phyloP scores from a whole-genome alignment of 2,888 invertebrate genomes.

The Eristalinus aeneus region DNA sequence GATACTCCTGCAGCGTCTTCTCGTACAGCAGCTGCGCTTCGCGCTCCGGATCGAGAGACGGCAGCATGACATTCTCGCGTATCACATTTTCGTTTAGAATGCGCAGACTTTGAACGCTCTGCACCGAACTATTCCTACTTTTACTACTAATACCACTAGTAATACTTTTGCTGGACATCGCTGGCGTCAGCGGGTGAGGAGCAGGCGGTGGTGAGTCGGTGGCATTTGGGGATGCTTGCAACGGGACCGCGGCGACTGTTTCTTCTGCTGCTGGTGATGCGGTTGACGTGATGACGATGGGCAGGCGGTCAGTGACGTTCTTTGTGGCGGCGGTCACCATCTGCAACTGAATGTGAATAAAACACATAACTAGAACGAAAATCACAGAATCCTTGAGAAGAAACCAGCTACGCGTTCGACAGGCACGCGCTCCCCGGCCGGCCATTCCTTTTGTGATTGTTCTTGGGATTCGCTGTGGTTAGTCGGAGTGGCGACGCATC shows the following conservation, averaged over 20 bases:
- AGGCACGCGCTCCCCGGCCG: constrained; percentile 74
- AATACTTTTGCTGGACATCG: constrained; percentile 59
- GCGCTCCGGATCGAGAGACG: constrained; percentile 78
- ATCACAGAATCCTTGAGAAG: constrained; percentile 75
- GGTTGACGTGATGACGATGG: background rate
- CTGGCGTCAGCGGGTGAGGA: background rate
- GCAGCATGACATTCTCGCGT: constrained; percentile 79
- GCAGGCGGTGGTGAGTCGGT: background rate
- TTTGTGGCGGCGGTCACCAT: constrained; percentile 50
- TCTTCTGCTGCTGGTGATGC: constrained; percentile 2
- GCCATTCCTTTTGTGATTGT: constrained; percentile 73
- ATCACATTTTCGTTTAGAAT: constrained; percentile 72
- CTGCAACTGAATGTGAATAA: constrained; percentile 65
- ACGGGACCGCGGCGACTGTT: constrained; percentile 52
- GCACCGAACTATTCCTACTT: constrained; percentile 46
- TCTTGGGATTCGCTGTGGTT: background rate
- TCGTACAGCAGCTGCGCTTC: constrained; percentile 80
- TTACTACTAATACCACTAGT: constrained; percentile 57
- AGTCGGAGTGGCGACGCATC: constrained; percentile 42
- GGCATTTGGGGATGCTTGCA: constrained; percentile 1
- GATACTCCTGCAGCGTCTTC: constrained; percentile 78
- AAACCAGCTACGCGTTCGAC: constrained; percentile 74
- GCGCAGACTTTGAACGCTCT: background rate
- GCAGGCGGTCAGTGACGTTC: constrained; percentile 8
- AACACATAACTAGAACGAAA: constrained; percentile 72